These are phyloP conservation scores for Spisula solida DNA, from an alignment of 2,888 invertebrate species.

Conservation along the genomic window DNA sequence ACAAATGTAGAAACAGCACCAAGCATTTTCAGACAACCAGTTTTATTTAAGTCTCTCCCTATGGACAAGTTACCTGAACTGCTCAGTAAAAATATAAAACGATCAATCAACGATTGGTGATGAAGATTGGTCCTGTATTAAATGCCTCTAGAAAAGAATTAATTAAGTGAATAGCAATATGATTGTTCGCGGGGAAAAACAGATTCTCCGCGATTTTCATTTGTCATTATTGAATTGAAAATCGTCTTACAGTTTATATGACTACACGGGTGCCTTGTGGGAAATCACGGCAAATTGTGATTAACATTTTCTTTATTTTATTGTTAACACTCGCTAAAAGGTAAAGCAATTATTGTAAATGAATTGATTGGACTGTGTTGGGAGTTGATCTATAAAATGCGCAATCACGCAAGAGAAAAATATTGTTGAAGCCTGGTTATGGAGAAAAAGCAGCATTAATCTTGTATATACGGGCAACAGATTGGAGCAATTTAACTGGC, in stretches of 20 bases:
- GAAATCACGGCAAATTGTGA: slow-evolving; percentile 53
- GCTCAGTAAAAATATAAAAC: slow-evolving; percentile 41
- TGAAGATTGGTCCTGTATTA: slow-evolving; percentile 56
- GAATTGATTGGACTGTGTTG: neutral
- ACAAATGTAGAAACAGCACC: neutral
- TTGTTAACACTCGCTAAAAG: slow-evolving; percentile 23
- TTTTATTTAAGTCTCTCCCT: slow-evolving; percentile 18
- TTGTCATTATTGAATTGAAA: slow-evolving; percentile 54
- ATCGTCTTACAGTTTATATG: slow-evolving; percentile 48
- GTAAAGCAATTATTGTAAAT: slow-evolving; percentile 22
- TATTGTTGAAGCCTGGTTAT: neutral
- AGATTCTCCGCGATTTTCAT: slow-evolving; percentile 49
- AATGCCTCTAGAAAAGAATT: slow-evolving; percentile 68
- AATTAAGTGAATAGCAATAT: slow-evolving; percentile 67
- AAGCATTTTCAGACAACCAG: neutral
- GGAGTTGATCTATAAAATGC: slow-evolving; percentile 16
- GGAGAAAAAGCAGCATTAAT: too few relatives aligned
- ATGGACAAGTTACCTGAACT: slow-evolving; percentile 3
- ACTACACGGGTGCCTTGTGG: slow-evolving; percentile 43
- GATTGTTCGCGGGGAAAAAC: slow-evolving; percentile 44
- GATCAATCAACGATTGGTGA: slow-evolving; percentile 64
- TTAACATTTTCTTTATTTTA: slow-evolving; percentile 47
- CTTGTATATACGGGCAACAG: neutral
- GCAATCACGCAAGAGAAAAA: slow-evolving; percentile 8
- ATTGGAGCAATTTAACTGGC: neutral